Evolutionary conservation across 1,140 invertebrate species (phyloP).

Genomic region (Battus philenor): DNA sequence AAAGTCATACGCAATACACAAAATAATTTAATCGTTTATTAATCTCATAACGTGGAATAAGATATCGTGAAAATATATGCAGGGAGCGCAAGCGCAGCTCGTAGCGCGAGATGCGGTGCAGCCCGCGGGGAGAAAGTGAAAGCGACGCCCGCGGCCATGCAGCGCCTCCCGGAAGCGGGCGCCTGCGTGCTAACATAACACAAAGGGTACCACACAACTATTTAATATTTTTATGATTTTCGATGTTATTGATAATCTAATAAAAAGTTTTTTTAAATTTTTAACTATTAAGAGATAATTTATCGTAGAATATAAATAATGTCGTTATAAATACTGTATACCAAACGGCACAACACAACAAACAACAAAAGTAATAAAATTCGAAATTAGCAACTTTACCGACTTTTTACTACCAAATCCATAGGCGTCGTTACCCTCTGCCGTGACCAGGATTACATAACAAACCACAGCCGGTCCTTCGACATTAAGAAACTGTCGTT

Average conservation of each 20-base stretch:
- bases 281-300: no score
- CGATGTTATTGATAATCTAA: conserved; percentile 19
- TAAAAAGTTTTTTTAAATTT: conserved; percentile 7
- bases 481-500: conserved; percentile 19
- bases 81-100: conserved; percentile 49
- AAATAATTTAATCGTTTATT: no score
- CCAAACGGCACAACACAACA: no score
- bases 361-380: background rate
- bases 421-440: conserved; percentile 60
- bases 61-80: conserved; percentile 33
- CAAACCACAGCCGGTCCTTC: conserved; percentile 33
- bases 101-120: conserved; percentile 54
- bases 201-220: conserved; percentile 50
- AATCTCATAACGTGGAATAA: conserved; percentile 48
- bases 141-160: conserved; percentile 64
- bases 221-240: no score
- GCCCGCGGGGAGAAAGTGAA: conserved; percentile 67
- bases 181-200: conserved; percentile 45
- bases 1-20: no score
- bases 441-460: conserved; percentile 45
- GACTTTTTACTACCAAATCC: conserved; percentile 73
- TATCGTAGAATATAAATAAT: no score
- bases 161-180: conserved; percentile 65
- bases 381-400: conserved; percentile 59
- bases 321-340: no score